Evolutionary conservation across 1,140 invertebrate species (phyloP).

Genomic region (Nephila pilipes): DNA sequence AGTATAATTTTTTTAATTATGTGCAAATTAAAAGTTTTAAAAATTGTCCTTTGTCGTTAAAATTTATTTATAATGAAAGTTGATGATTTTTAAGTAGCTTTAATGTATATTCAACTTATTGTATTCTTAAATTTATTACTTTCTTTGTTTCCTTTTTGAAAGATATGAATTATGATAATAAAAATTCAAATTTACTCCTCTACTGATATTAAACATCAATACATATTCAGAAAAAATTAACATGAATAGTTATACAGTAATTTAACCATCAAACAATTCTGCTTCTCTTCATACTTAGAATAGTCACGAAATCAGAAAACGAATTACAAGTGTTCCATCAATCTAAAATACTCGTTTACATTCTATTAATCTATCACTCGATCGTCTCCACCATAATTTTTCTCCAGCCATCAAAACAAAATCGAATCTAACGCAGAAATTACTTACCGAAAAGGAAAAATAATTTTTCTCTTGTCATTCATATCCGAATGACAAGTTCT

Average conservation of each 20-base stretch:
- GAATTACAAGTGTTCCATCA: not conserved
- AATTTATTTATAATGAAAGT: too few relatives aligned
- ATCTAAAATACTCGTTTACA: not conserved
- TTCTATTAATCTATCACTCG: not conserved
- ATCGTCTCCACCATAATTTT: not conserved
- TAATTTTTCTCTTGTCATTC: not conserved
- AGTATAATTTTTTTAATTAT: too few relatives aligned
- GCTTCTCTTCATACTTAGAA: not conserved
- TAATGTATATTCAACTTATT: too few relatives aligned
- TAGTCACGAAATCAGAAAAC: not conserved
- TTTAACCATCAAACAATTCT: not conserved
- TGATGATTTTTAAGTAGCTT: too few relatives aligned
- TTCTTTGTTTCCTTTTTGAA: too few relatives aligned
- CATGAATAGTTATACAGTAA: not conserved
- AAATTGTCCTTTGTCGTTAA: too few relatives aligned
- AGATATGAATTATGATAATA: too few relatives aligned
- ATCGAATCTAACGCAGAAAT: not conserved
- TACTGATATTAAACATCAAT: too few relatives aligned
- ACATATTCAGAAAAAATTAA: not conserved
- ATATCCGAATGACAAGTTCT: not conserved
- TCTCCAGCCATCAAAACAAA: not conserved
- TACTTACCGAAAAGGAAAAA: not conserved
- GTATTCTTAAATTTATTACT: too few relatives aligned
- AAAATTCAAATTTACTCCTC: too few relatives aligned
- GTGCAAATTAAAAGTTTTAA: too few relatives aligned